Conservation (phyloP, 2,113 vertebrate species). For the Phoenicopterus ruber region DNA sequence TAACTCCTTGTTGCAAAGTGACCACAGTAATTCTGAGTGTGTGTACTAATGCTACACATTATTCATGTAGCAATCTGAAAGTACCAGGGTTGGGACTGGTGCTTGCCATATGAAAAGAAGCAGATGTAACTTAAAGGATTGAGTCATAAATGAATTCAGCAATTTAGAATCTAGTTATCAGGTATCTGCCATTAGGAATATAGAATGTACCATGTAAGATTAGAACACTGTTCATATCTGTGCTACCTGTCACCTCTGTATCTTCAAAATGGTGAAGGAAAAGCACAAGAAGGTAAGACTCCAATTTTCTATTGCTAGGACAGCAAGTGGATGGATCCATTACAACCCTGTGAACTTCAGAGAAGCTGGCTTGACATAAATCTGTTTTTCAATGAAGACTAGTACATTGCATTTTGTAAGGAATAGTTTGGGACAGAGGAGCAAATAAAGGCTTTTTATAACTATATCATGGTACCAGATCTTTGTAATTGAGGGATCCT, state of each 20-base stretch:
- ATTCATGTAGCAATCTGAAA: neutral
- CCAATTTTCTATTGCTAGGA: neutral
- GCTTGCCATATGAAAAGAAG: too few species aligned
- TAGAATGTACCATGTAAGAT: neutral
- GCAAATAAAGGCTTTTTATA: neutral
- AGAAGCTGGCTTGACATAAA: neutral
- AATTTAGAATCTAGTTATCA: neutral
- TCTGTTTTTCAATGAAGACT: neutral
- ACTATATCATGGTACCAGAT: neutral
- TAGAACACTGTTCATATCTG: neutral
- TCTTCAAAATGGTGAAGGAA: neutral
- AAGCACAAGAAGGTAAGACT: neutral
- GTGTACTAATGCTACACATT: neutral
- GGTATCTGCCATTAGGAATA: neutral
- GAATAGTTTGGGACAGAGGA: neutral
- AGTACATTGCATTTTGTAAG: neutral
- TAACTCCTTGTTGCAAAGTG: neutral
- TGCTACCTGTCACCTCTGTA: neutral
- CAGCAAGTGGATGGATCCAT: neutral
- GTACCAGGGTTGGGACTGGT: neutral
- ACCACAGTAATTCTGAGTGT: neutral
- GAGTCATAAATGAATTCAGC: neutral
- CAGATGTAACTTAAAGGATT: fast-evolving
- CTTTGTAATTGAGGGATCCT: neutral
- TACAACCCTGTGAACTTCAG: neutral